These are phyloP conservation scores for Leucopsar rothschildi DNA, from an alignment of 2,113 vertebrate species.

Conservation along the genomic window DNA sequence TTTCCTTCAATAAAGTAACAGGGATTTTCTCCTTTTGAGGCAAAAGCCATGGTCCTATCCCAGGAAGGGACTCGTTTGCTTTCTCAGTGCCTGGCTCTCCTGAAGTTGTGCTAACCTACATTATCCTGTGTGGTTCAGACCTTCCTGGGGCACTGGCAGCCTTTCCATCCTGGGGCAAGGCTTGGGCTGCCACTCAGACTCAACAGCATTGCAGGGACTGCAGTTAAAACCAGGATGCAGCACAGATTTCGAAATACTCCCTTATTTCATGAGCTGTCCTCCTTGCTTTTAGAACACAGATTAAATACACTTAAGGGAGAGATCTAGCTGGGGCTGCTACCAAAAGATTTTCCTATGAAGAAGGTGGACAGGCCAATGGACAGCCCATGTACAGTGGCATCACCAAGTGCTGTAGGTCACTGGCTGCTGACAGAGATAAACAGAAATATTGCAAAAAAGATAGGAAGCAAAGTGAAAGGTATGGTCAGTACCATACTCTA, in stretches of 20 bases:
- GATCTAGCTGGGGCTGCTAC: not conserved
- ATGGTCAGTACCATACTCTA: rapidly evolving
- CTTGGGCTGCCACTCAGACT: not conserved
- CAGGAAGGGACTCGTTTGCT: not conserved
- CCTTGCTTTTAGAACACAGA: not conserved
- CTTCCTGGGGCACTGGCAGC: not conserved
- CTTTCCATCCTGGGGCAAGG: not conserved
- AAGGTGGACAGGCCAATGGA: not conserved
- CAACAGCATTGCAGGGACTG: not conserved
- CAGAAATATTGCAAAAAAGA: not conserved
- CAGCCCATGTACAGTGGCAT: not conserved
- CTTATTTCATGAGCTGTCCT: not conserved
- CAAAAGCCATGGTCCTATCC: not conserved
- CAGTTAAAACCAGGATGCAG: not conserved
- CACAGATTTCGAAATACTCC: not conserved
- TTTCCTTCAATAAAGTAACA: not conserved
- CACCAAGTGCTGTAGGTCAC: not conserved
- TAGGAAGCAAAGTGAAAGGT: not conserved
- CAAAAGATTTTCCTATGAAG: not conserved
- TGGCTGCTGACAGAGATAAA: not conserved
- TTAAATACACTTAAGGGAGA: not conserved
- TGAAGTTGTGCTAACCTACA: not conserved
- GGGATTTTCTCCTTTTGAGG: not conserved
- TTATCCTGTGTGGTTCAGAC: not conserved
- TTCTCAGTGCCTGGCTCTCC: not conserved